A percentile compares a stretch with the other conserved stretches of the same genome.
Evolutionary conservation across 23 tunicate genomes (phyloP).

Genomic region (Trididemnum clinides): DNA sequence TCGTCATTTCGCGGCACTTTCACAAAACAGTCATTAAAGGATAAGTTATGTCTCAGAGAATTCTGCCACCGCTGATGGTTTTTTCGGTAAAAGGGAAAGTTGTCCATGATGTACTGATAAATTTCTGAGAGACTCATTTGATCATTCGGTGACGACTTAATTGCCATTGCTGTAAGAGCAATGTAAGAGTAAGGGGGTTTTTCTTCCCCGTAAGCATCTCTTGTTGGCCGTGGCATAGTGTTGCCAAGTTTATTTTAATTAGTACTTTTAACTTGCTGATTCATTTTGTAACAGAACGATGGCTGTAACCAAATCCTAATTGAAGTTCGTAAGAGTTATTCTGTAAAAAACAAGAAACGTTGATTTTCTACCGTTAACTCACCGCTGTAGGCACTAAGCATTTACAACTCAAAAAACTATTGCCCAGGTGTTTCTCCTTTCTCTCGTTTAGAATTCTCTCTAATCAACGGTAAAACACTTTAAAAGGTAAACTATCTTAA

Average conservation of each 20-base stretch:
- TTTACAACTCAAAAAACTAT: too few relatives aligned
- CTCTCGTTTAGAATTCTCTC: too few relatives aligned
- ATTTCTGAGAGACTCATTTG: slow-evolving; percentile 94
- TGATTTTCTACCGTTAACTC: too few relatives aligned
- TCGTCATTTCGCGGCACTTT: slow-evolving; percentile 87
- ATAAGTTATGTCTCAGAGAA: slow-evolving; percentile 86
- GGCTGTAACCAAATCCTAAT: too few relatives aligned
- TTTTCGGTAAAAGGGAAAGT: slow-evolving; percentile 92
- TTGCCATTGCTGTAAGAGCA: slow-evolving; percentile 96
- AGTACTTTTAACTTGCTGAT: too few relatives aligned
- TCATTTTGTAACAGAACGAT: too few relatives aligned
- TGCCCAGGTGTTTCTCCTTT: too few relatives aligned
- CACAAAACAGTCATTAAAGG: slow-evolving; percentile 92
- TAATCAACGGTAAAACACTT: too few relatives aligned
- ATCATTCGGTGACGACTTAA: slow-evolving; percentile 84
- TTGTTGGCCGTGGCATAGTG: slow-evolving; percentile 83
- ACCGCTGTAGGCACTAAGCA: too few relatives aligned
- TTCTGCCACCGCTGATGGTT: slow-evolving; percentile 98
- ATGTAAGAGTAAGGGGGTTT: slow-evolving; percentile 96
- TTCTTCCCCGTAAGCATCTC: slow-evolving; percentile 92
- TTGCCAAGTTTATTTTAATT: neutral
- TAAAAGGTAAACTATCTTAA: too few relatives aligned
- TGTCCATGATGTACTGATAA: slow-evolving; percentile 87
- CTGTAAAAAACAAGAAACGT: too few relatives aligned
- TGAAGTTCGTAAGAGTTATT: too few relatives aligned